Conservation (phyloP, 2,888 invertebrate species). For the Morpho deidamia region DNA sequence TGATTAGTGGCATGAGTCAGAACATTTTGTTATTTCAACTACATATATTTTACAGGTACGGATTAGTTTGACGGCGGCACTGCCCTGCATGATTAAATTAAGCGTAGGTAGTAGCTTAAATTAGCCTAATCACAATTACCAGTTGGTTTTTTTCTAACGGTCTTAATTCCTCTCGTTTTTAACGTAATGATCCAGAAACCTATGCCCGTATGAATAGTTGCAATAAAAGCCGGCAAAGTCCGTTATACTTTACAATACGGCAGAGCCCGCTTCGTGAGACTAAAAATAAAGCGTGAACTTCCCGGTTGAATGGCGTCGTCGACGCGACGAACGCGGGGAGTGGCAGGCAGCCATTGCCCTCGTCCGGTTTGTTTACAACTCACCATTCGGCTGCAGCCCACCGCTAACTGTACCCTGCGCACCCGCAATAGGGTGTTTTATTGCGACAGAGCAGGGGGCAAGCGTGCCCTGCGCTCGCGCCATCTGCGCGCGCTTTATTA, state of each 20-base stretch:
- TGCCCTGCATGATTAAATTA: too few species aligned
- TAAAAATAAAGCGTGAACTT: slow-evolving; percentile 76
- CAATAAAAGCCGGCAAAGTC: slow-evolving; percentile 18
- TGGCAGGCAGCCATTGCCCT: slow-evolving; percentile 74
- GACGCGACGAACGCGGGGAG: slow-evolving; percentile 61
- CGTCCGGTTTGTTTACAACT: slow-evolving; percentile 75
- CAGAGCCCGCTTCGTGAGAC: slow-evolving; percentile 55
- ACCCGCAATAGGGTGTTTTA: slow-evolving; percentile 49
- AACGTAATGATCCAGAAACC: not conserved
- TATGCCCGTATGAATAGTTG: not conserved
- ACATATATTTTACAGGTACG: too few species aligned
- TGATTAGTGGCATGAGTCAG: not conserved
- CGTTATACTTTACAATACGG: slow-evolving; percentile 32
- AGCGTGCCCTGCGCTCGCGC: slow-evolving; percentile 50
- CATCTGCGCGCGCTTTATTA: slow-evolving; percentile 70
- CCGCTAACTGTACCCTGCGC: slow-evolving; percentile 53
- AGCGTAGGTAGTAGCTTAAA: too few species aligned
- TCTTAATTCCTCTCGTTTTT: not conserved
- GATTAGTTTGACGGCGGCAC: too few species aligned
- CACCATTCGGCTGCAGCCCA: slow-evolving; percentile 37
- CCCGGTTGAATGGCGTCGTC: slow-evolving; percentile 75
- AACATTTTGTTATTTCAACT: too few species aligned
- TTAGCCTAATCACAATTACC: too few species aligned
- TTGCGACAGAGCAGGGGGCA: slow-evolving; percentile 26
- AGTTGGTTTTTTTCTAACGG: too few species aligned